Evolutionary conservation across 2,797 vertebrate species (phyloP).

Genomic region (Prunella strophiata): DNA sequence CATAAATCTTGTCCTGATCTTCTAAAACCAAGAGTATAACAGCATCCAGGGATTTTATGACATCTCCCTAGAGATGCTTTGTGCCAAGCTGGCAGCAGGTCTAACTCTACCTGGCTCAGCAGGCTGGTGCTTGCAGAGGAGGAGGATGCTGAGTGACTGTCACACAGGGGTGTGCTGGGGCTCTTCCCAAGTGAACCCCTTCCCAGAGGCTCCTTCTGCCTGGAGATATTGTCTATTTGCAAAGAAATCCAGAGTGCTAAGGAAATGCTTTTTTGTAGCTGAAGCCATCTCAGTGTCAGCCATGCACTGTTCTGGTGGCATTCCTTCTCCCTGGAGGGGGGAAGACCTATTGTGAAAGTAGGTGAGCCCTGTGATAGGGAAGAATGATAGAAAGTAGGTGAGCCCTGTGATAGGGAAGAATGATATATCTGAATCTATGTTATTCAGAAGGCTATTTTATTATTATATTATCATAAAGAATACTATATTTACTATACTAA

Average conservation of each 20-base stretch:
- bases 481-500: too few relatives aligned
- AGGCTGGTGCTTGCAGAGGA: too few relatives aligned
- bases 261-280: neutral
- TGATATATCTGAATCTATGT: too few relatives aligned
- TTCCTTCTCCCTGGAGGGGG: neutral
- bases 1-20: neutral
- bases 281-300: neutral
- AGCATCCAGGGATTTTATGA: neutral
- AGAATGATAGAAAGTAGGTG: too few relatives aligned
- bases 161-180: neutral
- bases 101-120: accelerated
- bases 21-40: neutral
- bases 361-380: too few relatives aligned
- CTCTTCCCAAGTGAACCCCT: neutral
- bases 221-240: neutral
- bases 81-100: neutral
- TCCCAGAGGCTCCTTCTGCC: neutral
- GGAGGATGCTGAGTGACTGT: neutral
- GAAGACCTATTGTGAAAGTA: too few relatives aligned
- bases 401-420: too few relatives aligned
- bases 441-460: too few relatives aligned
- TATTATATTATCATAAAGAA: too few relatives aligned
- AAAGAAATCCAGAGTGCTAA: neutral
- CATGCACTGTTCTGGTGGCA: accelerated
- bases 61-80: neutral